phyloP scores from a whole-genome alignment of 2,113 vertebrate species.

The Gymnarchus niloticus region DNA sequence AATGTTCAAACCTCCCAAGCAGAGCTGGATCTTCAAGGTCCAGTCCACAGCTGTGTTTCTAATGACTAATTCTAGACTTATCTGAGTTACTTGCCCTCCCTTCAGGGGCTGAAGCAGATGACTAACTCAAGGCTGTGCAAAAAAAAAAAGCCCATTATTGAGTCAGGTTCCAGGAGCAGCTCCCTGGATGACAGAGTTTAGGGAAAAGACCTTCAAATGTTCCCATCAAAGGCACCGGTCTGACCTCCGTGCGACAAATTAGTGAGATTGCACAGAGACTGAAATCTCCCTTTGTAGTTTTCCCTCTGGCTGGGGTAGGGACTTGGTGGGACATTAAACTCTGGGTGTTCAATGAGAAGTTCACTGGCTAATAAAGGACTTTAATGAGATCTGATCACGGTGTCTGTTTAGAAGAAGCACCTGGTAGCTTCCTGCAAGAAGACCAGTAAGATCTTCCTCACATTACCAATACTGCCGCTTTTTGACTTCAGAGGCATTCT shows the following conservation, averaged over 20 bases:
- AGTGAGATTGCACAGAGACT: background rate
- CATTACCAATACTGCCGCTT: background rate
- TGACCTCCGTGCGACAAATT: background rate
- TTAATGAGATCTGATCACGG: constrained; percentile 1
- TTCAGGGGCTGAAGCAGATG: background rate
- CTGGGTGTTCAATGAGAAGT: constrained; percentile 15
- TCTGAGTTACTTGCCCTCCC: background rate
- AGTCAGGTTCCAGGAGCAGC: background rate
- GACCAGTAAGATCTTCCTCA: background rate
- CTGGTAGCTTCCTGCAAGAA: constrained; percentile 2
- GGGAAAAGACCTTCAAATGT: constrained; percentile 8
- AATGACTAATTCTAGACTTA: background rate
- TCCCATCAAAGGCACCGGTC: background rate
- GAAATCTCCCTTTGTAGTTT: background rate
- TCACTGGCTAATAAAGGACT: constrained; percentile 10
- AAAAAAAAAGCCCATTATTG: constrained; percentile 3
- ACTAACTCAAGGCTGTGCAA: background rate
- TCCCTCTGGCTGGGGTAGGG: background rate
- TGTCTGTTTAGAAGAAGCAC: constrained; percentile 25
- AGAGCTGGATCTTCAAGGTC: background rate
- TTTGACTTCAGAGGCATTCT: background rate
- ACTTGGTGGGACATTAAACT: background rate
- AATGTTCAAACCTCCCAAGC: background rate
- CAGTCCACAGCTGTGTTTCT: background rate
- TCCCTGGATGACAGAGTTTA: background rate